Percentiles rank a stretch among this genome's conserved stretches.
Conservation (phyloP, 2,113 vertebrate genomes). For the Podiceps cristatus region DNA sequence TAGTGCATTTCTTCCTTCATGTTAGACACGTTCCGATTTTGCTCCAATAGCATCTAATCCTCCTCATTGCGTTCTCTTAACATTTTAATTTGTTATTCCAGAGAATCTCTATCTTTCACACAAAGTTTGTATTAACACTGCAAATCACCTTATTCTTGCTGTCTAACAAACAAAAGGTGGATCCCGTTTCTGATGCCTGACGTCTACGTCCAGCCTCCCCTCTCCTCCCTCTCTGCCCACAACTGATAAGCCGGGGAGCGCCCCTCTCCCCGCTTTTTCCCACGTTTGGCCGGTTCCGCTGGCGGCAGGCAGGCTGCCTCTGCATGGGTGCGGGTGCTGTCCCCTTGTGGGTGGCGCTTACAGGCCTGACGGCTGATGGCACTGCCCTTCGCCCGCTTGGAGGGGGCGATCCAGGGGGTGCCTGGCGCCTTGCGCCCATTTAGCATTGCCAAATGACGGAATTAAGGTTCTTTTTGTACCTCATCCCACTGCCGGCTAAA, state of each 20-base stretch:
- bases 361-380: not conserved
- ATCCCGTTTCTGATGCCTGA: not conserved
- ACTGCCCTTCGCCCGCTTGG: too few relatives aligned
- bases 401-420: not conserved
- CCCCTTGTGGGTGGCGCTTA: constrained; percentile 49
- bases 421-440: not conserved
- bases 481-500: not conserved
- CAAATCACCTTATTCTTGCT: not conserved
- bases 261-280: too few relatives aligned
- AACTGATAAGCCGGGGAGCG: not conserved
- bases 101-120: not conserved
- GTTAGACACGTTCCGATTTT: not conserved
- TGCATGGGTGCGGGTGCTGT: not conserved
- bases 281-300: too few relatives aligned
- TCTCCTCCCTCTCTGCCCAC: not conserved
- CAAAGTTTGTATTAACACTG: not conserved
- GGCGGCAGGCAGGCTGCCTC: too few relatives aligned
- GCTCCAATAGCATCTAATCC: not conserved
- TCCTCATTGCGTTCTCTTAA: not conserved
- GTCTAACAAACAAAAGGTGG: not conserved
- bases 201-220: not conserved
- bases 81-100: not conserved
- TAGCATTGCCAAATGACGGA: not conserved
- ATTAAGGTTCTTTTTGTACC: not conserved
- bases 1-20: not conserved